Percentiles rank a stretch among this genome's conserved stretches.
These are phyloP conservation scores for Darevskia mixta DNA, from an alignment of 2,797 vertebrate species.

Conservation along the genomic window DNA sequence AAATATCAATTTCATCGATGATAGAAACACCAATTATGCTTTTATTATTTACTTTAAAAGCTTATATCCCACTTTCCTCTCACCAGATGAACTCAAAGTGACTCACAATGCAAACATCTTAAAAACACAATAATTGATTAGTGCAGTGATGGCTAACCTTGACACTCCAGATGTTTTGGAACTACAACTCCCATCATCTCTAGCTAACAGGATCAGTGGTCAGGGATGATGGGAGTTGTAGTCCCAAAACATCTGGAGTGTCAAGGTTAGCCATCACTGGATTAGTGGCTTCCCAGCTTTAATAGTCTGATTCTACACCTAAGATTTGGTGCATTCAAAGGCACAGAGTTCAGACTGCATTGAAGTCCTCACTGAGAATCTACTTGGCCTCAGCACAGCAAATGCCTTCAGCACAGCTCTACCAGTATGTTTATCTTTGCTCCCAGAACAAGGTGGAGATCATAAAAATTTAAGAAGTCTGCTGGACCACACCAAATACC, in stretches of 20 bases:
- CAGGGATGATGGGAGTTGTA: too few species aligned
- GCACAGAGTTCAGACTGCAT: not conserved
- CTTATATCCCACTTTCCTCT: too few species aligned
- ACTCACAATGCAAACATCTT: too few species aligned
- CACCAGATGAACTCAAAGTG: too few species aligned
- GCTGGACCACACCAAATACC: not conserved
- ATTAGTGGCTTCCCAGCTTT: not conserved
- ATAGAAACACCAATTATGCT: not conserved
- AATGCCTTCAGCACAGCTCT: not conserved
- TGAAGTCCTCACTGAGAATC: not conserved
- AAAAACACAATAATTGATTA: not conserved
- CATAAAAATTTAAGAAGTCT: too few species aligned
- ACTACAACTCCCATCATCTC: too few species aligned
- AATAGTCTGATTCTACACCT: not conserved
- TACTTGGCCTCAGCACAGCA: not conserved
- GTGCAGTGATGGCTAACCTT: too few species aligned
- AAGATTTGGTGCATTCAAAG: not conserved
- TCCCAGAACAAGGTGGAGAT: not conserved
- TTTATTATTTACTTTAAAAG: too few species aligned
- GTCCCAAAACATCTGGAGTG: too few species aligned
- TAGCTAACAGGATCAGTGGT: too few species aligned
- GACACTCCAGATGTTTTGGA: too few species aligned
- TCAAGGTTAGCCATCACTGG: too few species aligned
- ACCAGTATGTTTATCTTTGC: not conserved
- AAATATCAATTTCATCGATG: not conserved